Evolutionary conservation across 2,888 invertebrate species (phyloP).

Genomic region (Tenthredo distinguenda): DNA sequence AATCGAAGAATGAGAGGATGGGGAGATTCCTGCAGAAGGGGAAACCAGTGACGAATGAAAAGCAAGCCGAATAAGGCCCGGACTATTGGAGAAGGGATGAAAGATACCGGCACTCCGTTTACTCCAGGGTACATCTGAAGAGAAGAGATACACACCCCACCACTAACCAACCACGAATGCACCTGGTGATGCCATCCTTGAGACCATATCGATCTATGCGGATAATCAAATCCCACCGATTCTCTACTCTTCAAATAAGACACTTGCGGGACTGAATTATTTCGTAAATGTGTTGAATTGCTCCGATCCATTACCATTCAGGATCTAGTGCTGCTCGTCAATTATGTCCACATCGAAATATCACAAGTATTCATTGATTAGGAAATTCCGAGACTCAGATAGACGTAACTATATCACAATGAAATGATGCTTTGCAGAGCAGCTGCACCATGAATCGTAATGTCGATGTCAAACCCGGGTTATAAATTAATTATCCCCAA

Average conservation of each 20-base stretch:
- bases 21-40: not conserved
- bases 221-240: not conserved
- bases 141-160: not conserved
- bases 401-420: not conserved
- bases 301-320: not conserved
- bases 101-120: conserved; percentile 47
- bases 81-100: conserved; percentile 43
- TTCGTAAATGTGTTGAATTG: not conserved
- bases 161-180: not conserved
- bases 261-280: not conserved
- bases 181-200: conserved; percentile 8
- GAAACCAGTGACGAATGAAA: conserved; percentile 1
- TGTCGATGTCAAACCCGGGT: not conserved
- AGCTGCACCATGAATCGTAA: not conserved
- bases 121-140: conserved; percentile 6
- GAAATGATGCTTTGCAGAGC: not conserved
- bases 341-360: not conserved
- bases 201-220: not conserved
- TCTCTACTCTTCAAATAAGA: not conserved
- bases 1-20: conserved; percentile 8
- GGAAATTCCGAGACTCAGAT: not conserved
- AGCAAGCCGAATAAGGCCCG: conserved; percentile 11
- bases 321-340: not conserved
- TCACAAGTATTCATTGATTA: not conserved
- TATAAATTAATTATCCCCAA: not conserved